phyloP scores from a whole-genome alignment of 1,140 invertebrate species.

The Cydia splendana region DNA sequence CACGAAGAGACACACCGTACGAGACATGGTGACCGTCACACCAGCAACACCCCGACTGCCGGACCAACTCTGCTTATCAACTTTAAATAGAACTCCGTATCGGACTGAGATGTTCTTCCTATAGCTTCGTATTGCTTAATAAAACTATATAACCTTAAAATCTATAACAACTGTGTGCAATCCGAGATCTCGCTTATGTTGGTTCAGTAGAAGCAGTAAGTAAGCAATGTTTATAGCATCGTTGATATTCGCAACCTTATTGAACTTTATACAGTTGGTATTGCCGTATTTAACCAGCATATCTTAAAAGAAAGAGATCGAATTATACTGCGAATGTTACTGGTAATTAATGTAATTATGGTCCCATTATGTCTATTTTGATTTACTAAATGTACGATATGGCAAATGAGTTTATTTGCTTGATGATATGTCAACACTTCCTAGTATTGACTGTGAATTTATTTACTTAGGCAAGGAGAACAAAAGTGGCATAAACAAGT shows the following conservation, averaged over 20 bases:
- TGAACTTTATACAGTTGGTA: background rate
- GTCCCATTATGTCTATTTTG: background rate
- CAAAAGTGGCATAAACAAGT: too few species aligned
- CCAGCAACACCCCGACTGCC: background rate
- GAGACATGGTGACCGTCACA: slow-evolving; percentile 7
- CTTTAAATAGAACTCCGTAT: background rate
- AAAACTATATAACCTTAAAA: background rate
- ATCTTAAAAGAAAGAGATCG: background rate
- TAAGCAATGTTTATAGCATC: background rate
- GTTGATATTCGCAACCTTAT: background rate
- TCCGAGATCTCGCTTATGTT: background rate
- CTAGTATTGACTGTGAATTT: background rate
- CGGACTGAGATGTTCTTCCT: background rate
- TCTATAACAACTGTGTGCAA: background rate
- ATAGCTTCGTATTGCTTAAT: background rate
- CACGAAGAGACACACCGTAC: background rate
- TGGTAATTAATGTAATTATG: background rate
- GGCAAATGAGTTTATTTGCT: background rate
- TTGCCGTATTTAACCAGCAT: background rate
- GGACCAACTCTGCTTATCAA: background rate
- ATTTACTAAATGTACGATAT: background rate
- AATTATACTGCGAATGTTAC: background rate
- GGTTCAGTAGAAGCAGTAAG: background rate
- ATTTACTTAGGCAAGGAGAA: too few species aligned
- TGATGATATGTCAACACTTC: background rate